phyloP scores from a whole-genome alignment of 1,140 invertebrate species.

The Kradibia gibbosae region DNA sequence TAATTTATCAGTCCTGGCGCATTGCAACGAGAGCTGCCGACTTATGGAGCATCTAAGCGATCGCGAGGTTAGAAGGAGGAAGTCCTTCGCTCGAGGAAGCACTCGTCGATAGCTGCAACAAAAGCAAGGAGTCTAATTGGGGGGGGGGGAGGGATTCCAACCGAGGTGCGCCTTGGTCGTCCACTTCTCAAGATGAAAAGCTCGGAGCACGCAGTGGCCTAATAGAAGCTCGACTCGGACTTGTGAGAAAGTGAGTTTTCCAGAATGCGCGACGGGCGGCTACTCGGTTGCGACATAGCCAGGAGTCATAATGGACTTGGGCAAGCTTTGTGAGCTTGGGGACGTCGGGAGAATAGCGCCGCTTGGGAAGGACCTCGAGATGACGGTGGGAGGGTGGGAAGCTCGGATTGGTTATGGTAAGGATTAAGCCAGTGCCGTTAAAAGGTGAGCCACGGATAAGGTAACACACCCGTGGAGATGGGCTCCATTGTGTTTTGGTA shows the following conservation, averaged over 20 bases:
- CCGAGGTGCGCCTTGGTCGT: neutral
- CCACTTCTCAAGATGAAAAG: slow-evolving; percentile 3
- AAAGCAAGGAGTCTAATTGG: neutral
- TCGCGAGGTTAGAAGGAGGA: too few relatives aligned
- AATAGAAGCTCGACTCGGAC: neutral
- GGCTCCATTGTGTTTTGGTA: too few relatives aligned
- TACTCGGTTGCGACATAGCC: neutral
- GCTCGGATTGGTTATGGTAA: too few relatives aligned
- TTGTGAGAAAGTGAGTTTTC: neutral
- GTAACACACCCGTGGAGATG: too few relatives aligned
- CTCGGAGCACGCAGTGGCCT: neutral
- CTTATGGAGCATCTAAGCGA: too few relatives aligned
- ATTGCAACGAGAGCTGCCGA: too few relatives aligned
- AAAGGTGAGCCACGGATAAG: too few relatives aligned
- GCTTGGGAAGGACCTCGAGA: neutral
- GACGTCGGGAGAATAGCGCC: neutral
- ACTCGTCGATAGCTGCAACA: too few relatives aligned
- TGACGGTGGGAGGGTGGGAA: neutral
- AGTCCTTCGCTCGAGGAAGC: too few relatives aligned
- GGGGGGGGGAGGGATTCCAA: too few relatives aligned
- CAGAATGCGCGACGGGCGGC: neutral
- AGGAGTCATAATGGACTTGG: neutral
- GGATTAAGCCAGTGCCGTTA: too few relatives aligned
- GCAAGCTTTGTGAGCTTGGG: too few relatives aligned
- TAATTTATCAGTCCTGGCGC: neutral